phyloP scores from a whole-genome alignment of 2,113 vertebrate genomes.

The Cnemophilus loriae region DNA sequence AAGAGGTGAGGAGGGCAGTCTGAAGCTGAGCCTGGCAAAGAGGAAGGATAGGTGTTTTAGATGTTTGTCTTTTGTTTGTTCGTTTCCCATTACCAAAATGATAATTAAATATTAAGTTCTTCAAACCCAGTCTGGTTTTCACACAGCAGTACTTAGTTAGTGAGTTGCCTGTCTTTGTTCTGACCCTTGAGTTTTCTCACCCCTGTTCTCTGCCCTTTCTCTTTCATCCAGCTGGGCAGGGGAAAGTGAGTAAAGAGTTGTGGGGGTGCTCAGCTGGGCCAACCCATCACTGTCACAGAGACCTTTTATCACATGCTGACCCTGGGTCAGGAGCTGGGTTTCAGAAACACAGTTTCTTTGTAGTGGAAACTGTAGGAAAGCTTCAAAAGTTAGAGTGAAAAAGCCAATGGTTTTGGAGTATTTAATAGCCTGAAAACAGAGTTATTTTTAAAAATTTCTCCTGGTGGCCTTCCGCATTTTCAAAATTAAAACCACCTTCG shows the following conservation, averaged over 20 bases:
- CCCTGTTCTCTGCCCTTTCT: neutral
- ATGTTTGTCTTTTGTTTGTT: neutral
- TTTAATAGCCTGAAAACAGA: neutral
- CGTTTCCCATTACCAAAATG: neutral
- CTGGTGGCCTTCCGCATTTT: neutral
- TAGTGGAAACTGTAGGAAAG: neutral
- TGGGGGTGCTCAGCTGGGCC: neutral
- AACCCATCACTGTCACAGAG: neutral
- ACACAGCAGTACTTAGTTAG: neutral
- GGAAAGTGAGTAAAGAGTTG: neutral
- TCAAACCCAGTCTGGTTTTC: neutral
- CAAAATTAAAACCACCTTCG: neutral
- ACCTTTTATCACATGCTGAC: neutral
- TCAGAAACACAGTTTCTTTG: neutral
- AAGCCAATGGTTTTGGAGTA: neutral
- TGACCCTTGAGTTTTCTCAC: neutral
- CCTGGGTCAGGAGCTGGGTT: neutral
- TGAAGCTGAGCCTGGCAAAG: neutral
- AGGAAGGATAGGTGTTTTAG: neutral
- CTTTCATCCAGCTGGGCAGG: neutral
- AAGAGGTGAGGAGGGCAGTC: neutral
- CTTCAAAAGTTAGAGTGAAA: neutral
- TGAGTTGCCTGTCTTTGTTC: neutral
- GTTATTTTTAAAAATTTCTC: neutral
- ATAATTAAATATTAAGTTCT: neutral